These are phyloP conservation scores for Conistra vaccinii DNA, from an alignment of 2,888 invertebrate species.

Conservation along the genomic window DNA sequence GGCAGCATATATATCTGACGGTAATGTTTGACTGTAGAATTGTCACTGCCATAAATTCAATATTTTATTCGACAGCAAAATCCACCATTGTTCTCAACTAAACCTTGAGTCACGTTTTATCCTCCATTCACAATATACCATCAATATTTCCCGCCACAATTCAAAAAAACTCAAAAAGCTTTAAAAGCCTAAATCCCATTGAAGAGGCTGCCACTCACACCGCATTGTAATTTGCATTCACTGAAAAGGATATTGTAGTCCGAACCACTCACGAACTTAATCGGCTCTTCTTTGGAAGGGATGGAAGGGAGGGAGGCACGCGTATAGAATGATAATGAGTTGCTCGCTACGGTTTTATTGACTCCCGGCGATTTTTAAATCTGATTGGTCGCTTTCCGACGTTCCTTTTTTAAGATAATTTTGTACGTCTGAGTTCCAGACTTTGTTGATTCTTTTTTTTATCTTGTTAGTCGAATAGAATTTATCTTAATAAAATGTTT, in stretches of 20 bases:
- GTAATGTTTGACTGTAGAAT: no score
- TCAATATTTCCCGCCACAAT: constrained; percentile 36
- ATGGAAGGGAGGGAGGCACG: constrained; percentile 39
- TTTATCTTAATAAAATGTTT: constrained; percentile 43
- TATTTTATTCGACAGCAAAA: neutral
- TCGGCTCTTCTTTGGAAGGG: constrained; percentile 63
- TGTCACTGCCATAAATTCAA: neutral
- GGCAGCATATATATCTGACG: no score
- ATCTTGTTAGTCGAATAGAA: constrained; percentile 49
- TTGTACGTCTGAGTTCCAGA: constrained; percentile 43
- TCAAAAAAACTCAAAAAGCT: constrained; percentile 41
- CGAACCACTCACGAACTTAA: constrained; percentile 74
- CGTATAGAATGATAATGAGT: constrained; percentile 65
- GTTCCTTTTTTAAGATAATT: constrained; percentile 52
- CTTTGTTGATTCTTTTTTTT: constrained; percentile 49
- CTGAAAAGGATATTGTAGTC: constrained; percentile 70
- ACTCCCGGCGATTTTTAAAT: constrained; percentile 76
- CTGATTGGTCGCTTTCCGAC: constrained; percentile 70
- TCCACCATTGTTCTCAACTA: neutral
- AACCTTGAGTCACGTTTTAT: constrained; percentile 9
- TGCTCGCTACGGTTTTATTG: constrained; percentile 75
- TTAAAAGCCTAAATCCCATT: constrained; percentile 55
- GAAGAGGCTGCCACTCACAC: constrained; percentile 62
- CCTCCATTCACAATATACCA: constrained; percentile 3
- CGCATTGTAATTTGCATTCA: constrained; percentile 67